Base-by-base conservation (phyloP, 2,113 vertebrate species). In the Rutilus rutilus region DNA sequence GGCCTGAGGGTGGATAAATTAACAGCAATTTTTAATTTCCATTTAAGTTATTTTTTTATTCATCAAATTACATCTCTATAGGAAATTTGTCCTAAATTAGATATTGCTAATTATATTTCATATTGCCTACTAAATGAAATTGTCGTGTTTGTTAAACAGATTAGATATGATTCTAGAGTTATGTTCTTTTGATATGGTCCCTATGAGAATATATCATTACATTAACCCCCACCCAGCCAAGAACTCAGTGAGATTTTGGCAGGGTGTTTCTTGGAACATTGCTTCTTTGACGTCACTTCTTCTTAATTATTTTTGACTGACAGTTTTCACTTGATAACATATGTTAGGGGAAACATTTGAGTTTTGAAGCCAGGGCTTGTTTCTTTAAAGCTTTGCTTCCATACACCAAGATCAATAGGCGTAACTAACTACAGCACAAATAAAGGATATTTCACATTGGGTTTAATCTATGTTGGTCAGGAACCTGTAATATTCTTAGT, bases 251-350 rank as follows among this genome's bases (percentile, higher is more conserved):
- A 27, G 25, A 78, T 79, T 78, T 84, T 74, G 30, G 83, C 39
- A 84, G 59, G 30, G 12, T 57, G 47, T 71, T 57, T 50, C 50
- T 27, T 36, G 64, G 79, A 69, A 82, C 71, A 1, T 15, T 5
- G 6, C 42, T 47, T 47, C 73, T 83, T 52, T 17, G 82, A 62
- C 87, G 33, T 33, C 30, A 36, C 85, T 78, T 88, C 83, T 73
- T 85, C 65, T 47, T 62, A 77, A 80, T 80, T 76, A 25, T 60
- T 57, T 86, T 71, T 85, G 87, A 84, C 64, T n/a, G 87, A 52
- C 85, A 88, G 67, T 50, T 76, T 84, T 45, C 6, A 84, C 59
- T 76, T 80, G 59, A 17, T 65, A 81, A 73, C 81, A 88, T 60
- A 65, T 74, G 75, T 47, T n/a, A 47, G 67, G 67, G 11, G 17